These are phyloP conservation scores for Siphlonurus alternatus DNA, from an alignment of 2,888 invertebrate species.

Conservation along the genomic window DNA sequence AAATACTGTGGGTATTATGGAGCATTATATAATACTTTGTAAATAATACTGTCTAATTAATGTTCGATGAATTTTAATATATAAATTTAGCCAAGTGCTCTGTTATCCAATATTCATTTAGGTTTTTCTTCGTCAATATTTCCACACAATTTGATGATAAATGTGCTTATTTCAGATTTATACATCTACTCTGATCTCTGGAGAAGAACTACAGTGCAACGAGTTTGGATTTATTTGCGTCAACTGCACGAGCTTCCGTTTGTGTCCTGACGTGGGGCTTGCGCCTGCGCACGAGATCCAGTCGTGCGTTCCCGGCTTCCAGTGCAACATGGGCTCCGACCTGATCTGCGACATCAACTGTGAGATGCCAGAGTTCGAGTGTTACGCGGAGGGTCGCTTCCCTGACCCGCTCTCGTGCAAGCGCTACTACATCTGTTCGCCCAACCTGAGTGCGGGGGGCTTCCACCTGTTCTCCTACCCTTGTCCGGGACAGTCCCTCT, in stretches of 20 bases:
- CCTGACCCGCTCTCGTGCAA: neutral
- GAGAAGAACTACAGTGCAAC: no score
- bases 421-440: neutral
- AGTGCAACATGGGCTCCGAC: slow-evolving; percentile 1
- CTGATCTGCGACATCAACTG: neutral
- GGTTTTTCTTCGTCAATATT: no score
- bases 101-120: no score
- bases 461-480: neutral
- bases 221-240: slow-evolving; percentile 1
- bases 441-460: neutral
- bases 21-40: no score
- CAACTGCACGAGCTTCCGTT: neutral
- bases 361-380: neutral
- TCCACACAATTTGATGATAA: no score
- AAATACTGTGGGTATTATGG: no score
- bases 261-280: neutral
- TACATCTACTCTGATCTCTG: no score
- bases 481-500: neutral
- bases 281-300: neutral
- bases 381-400: neutral
- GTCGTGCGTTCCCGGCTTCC: neutral
- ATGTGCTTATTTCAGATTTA: no score
- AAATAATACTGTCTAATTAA: no score
- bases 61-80: no score
- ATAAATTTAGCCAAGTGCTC: no score